These are phyloP conservation scores for Creontiades dilutus DNA, from an alignment of 2,888 invertebrate genomes.

Conservation along the genomic window DNA sequence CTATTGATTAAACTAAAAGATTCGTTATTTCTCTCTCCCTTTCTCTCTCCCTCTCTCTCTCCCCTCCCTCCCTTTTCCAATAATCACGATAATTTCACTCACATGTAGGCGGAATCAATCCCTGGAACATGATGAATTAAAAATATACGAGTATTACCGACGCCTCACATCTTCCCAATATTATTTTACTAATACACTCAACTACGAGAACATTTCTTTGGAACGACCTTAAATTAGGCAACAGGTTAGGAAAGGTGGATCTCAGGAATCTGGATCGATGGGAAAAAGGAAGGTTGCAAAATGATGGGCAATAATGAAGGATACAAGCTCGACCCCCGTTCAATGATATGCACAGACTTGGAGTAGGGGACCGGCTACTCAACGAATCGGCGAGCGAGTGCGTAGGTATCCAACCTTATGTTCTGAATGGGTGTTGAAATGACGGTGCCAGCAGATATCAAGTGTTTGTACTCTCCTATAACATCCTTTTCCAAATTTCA, in stretches of 20 bases:
- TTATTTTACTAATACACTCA: no score
- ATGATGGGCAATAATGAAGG: neutral
- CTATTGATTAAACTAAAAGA: no score
- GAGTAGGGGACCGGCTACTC: conserved; percentile 8
- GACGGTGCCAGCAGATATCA: neutral
- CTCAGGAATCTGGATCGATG: conserved; percentile 10
- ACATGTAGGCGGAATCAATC: no score
- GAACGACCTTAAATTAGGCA: neutral
- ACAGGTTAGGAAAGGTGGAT: neutral
- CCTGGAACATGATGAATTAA: no score
- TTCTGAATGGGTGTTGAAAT: neutral
- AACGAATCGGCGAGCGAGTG: neutral
- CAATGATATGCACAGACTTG: conserved; percentile 11
- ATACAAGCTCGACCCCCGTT: neutral
- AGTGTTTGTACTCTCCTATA: no score
- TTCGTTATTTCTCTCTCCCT: no score
- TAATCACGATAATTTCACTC: no score
- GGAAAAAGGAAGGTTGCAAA: neutral
- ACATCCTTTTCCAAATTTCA: no score
- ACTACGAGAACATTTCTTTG: neutral
- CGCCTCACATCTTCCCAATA: no score
- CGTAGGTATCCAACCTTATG: neutral
- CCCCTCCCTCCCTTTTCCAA: no score
- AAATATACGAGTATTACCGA: no score
- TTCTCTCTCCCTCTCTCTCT: no score